phyloP scores from a whole-genome alignment of 2,888 invertebrate genomes.

The Tipula unca region DNA sequence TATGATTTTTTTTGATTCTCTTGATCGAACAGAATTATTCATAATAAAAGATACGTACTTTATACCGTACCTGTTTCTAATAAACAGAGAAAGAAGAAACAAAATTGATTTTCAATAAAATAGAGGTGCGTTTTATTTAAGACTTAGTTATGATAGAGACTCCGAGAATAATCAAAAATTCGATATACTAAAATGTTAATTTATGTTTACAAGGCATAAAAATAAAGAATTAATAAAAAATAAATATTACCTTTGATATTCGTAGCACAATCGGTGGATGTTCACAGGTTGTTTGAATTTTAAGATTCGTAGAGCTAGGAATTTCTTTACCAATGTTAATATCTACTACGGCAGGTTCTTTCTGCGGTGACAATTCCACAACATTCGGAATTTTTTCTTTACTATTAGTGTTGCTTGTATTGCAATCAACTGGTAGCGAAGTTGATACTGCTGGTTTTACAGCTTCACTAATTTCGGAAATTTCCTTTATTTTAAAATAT shows the following conservation, averaged over 20 bases:
- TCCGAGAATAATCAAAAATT: too few relatives aligned
- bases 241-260: conserved; percentile 60
- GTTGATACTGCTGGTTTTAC: conserved; percentile 22
- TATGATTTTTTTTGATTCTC: too few relatives aligned
- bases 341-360: neutral
- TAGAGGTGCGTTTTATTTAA: too few relatives aligned
- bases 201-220: too few relatives aligned
- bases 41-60: too few relatives aligned
- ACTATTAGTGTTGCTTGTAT: neutral
- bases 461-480: conserved; percentile 40
- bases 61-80: too few relatives aligned
- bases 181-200: too few relatives aligned
- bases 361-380: neutral
- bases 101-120: too few relatives aligned
- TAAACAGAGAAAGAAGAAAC: too few relatives aligned
- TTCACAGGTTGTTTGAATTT: conserved; percentile 29
- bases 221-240: neutral
- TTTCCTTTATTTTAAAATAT: conserved; percentile 23
- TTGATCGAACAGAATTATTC: too few relatives aligned
- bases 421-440: neutral
- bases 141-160: too few relatives aligned
- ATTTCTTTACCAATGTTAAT: neutral
- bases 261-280: conserved; percentile 80
- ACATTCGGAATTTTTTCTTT: neutral
- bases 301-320: neutral